Percentiles rank a stretch among this genome's conserved stretches.
phyloP scores from a whole-genome alignment of 2,113 vertebrate genomes.

The Hydrochoerus hydrochaeris region DNA sequence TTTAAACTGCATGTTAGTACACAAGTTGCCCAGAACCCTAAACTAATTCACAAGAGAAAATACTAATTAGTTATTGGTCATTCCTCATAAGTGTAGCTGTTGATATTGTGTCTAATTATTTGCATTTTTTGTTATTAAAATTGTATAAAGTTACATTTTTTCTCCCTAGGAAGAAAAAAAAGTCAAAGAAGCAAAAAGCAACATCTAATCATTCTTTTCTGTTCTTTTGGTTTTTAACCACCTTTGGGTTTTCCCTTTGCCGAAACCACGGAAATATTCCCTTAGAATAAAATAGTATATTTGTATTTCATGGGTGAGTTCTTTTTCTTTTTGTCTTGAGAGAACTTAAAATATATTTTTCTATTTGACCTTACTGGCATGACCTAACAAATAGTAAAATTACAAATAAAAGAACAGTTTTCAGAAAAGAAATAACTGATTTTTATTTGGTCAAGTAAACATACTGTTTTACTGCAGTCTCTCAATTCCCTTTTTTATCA shows the following conservation, averaged over 20 bases:
- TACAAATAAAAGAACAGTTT: slow-evolving; percentile 48
- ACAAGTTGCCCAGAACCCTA: slow-evolving; percentile 57
- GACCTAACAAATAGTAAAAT: slow-evolving; percentile 57
- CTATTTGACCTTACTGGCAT: slow-evolving; percentile 60
- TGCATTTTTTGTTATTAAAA: slow-evolving; percentile 68
- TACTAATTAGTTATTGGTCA: slow-evolving; percentile 64
- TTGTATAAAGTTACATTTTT: slow-evolving; percentile 58
- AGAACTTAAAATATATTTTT: slow-evolving; percentile 59
- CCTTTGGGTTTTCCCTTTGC: slow-evolving; percentile 52
- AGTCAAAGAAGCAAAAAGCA: slow-evolving; percentile 66
- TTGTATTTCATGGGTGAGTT: slow-evolving; percentile 77
- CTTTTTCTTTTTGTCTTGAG: slow-evolving; percentile 70
- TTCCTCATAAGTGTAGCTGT: slow-evolving; percentile 63
- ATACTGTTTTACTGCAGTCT: slow-evolving; percentile 2
- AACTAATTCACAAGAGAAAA: slow-evolving; percentile 39
- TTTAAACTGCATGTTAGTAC: slow-evolving; percentile 58
- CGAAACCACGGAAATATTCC: slow-evolving; percentile 71
- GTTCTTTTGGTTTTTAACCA: slow-evolving; percentile 57
- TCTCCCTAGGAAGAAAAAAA: not conserved
- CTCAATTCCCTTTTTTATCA: slow-evolving; percentile 21
- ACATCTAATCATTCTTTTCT: slow-evolving; percentile 55
- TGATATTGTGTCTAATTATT: slow-evolving; percentile 62
- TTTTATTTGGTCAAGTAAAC: slow-evolving; percentile 56
- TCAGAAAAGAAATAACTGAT: slow-evolving; percentile 66
- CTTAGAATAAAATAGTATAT: slow-evolving; percentile 77